These are phyloP conservation scores for Taphrorychus bicolor DNA, from an alignment of 2,888 invertebrate genomes.

Conservation along the genomic window DNA sequence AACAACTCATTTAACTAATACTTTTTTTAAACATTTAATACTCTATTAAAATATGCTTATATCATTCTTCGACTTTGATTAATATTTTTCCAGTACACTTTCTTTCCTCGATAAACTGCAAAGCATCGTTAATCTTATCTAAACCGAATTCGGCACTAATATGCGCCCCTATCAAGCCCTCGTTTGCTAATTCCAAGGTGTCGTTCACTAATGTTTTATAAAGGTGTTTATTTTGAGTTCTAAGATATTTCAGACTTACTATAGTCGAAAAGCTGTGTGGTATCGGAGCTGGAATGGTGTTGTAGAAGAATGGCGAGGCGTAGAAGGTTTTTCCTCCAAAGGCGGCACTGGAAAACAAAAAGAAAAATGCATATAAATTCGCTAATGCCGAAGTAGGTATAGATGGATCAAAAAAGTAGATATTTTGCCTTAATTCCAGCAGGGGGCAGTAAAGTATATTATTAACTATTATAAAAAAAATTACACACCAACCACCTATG, in stretches of 20 bases:
- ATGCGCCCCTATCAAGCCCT: slow-evolving; percentile 68
- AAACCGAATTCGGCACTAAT: slow-evolving; percentile 65
- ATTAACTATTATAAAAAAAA: not conserved
- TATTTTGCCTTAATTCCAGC: too few species aligned
- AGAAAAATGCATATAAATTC: too few species aligned
- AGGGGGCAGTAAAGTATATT: too few species aligned
- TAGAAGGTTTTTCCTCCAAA: slow-evolving; percentile 62
- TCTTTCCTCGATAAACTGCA: slow-evolving; percentile 64
- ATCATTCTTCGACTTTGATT: slow-evolving; percentile 55
- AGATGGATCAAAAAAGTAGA: too few species aligned
- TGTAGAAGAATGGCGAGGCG: slow-evolving; percentile 49
- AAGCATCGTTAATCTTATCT: slow-evolving; percentile 67
- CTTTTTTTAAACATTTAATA: not conserved
- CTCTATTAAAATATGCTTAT: too few species aligned
- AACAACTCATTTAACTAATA: not conserved
- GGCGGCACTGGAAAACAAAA: slow-evolving; percentile 61
- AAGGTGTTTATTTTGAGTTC: slow-evolving; percentile 62
- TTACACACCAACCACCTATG: slow-evolving; percentile 65
- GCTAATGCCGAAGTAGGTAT: not conserved
- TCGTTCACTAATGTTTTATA: slow-evolving; percentile 63
- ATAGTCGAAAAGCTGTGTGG: slow-evolving; percentile 52
- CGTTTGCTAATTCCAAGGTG: slow-evolving; percentile 67
- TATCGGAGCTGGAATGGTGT: slow-evolving; percentile 51
- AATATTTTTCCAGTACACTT: slow-evolving; percentile 70
- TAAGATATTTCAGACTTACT: slow-evolving; percentile 53